Evolutionary conservation across 1,140 invertebrate species (phyloP).

Genomic region (Trichonephila clavipes): DNA sequence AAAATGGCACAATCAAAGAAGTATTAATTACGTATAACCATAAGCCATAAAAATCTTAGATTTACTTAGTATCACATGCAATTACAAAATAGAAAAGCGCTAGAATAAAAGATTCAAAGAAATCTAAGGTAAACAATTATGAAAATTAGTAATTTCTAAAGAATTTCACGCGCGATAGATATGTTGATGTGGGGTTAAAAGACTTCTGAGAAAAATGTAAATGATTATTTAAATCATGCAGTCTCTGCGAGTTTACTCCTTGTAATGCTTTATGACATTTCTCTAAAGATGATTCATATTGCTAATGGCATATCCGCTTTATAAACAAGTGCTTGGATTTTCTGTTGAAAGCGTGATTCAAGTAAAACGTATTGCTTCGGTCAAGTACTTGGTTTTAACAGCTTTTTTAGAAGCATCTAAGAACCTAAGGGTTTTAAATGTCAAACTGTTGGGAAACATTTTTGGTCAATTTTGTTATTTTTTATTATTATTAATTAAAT

Average conservation of each 20-base stretch:
- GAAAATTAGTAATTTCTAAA: not conserved
- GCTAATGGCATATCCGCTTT: not conserved
- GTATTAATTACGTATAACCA: too few species aligned
- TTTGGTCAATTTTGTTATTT: not conserved
- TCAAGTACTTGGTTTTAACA: slow-evolving; percentile 16
- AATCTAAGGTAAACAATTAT: not conserved
- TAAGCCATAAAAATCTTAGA: too few species aligned
- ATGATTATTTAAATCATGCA: too few species aligned
- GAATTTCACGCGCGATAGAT: not conserved
- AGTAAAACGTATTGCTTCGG: not conserved
- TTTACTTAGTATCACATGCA: too few species aligned
- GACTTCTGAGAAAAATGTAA: too few species aligned
- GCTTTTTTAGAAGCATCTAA: not conserved
- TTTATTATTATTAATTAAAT: not conserved
- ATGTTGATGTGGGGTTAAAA: not conserved
- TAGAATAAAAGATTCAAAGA: not conserved
- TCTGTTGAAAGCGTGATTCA: not conserved
- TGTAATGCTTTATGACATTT: not conserved
- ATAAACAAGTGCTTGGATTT: not conserved
- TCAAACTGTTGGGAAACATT: not conserved
- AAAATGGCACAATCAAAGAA: too few species aligned
- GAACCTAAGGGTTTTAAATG: not conserved
- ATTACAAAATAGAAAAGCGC: too few species aligned
- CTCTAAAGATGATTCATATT: not conserved
- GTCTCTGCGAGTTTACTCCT: not conserved